Evolutionary conservation across 2,113 vertebrate species (phyloP).

Genomic region (Thomomys bottae): DNA sequence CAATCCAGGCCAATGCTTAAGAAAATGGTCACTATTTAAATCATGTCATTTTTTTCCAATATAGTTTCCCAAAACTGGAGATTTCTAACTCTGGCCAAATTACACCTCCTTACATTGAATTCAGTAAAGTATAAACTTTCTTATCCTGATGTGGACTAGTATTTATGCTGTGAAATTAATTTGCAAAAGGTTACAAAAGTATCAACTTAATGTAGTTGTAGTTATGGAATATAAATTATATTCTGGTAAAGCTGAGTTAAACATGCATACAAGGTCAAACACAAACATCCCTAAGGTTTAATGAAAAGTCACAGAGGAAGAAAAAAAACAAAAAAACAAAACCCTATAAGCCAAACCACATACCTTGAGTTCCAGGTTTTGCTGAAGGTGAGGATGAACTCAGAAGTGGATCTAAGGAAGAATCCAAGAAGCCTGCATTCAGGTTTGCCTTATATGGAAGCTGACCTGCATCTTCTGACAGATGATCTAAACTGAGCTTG

Average conservation of each 20-base stretch:
- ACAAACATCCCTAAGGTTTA: not conserved
- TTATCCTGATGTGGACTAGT: not conserved
- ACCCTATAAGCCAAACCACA: constrained; percentile 65
- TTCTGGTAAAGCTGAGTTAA: not conserved
- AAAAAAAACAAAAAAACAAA: too few species aligned
- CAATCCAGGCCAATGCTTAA: not conserved
- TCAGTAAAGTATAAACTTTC: not conserved
- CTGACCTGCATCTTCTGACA: constrained; percentile 90
- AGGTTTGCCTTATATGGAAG: constrained; percentile 84
- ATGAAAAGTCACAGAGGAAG: not conserved
- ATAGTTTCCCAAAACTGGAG: not conserved
- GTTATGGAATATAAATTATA: not conserved
- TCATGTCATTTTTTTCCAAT: not conserved
- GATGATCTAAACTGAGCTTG: constrained; percentile 85
- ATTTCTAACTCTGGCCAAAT: not conserved
- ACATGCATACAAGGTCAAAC: not conserved
- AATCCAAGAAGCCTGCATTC: constrained; percentile 85
- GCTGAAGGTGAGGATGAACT: constrained; percentile 86
- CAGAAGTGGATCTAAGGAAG: constrained; percentile 89
- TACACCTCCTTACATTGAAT: too few species aligned
- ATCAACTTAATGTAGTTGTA: not conserved
- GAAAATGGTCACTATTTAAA: not conserved
- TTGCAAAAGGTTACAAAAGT: not conserved
- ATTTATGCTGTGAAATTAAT: not conserved
- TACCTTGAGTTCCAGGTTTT: constrained; percentile 91